Base-by-base conservation (phyloP, 2,888 invertebrate genomes). In the Tricholauxania praeusta region DNA sequence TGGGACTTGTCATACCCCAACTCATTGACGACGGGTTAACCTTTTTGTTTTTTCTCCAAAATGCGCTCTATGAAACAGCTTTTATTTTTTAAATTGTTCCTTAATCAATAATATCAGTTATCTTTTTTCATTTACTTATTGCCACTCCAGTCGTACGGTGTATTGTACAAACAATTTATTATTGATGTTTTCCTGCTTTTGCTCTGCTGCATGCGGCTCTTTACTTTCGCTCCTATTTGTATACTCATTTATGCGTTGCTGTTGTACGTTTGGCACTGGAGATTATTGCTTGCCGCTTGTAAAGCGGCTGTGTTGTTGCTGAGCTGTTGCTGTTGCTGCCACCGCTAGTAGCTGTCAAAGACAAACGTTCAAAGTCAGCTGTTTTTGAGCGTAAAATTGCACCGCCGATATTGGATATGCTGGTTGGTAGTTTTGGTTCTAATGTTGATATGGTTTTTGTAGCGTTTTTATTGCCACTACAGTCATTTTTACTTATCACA, bases 211-310 rank as follows among this genome's bases (percentile, higher is more conserved):
- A 10, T 10, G 10, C 7, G 39, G 28, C 28, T 28, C 28, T 28
- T 28, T 28, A 39, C 39, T 1, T 39, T 39, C 39, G 39, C 10
- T 39, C 2, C 10, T 39, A 39, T 10, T 39, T 10, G 1, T 39
- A 8, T 39, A 2, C 12, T 70, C 57, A 57, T 22, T 70, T 67
- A 72, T 64, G 55, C 73, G 14, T 71, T 77, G 60, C 28, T n/a
- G 47, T 72, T 14, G 62, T 52, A 7, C 77, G 75, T 62, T 83
- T 82, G 75, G 93, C 93, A 87, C 94, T 94, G 59, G 94, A 93
- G 81, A 95, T 95, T 72, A 95, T 88, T 87, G 94, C 94, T 75
- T 93, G 91, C 76, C 95, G 89, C 87, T 95, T 95, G 90, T 94
- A 95, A 22, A 93, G 91, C 39, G 52, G 64, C 19, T 39, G 39